A percentile compares a stretch with the other conserved stretches of the same genome.
Conservation (phyloP, 2,888 invertebrate species). For the Anoplius nigerrimus region DNA sequence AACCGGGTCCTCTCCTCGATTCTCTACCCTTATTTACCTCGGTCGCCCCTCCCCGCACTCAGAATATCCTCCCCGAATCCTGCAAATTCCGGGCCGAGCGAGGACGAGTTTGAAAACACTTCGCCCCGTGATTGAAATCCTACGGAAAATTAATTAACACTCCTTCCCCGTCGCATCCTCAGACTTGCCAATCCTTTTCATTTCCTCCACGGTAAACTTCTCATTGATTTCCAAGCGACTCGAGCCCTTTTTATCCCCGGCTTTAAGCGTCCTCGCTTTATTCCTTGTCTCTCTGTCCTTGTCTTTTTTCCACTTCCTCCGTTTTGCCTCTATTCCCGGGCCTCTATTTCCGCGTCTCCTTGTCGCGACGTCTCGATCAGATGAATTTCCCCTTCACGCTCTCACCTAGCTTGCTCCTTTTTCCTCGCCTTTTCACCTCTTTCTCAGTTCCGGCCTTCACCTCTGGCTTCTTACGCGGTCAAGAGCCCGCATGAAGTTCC, state of each 20-base stretch:
- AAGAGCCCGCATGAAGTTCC: too few species aligned
- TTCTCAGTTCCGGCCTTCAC: too few species aligned
- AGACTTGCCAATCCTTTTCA: not conserved
- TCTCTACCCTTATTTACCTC: not conserved
- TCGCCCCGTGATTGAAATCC: conserved; percentile 13
- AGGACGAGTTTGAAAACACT: not conserved
- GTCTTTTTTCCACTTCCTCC: not conserved
- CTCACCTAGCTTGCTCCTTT: too few species aligned
- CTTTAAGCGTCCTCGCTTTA: not conserved
- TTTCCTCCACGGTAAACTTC: conserved; percentile 3
- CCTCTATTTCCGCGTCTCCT: too few species aligned
- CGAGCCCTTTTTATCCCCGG: not conserved
- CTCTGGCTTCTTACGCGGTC: too few species aligned
- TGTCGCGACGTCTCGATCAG: too few species aligned
- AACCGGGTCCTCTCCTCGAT: not conserved
- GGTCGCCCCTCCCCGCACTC: not conserved
- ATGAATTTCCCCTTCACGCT: too few species aligned
- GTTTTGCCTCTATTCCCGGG: too few species aligned
- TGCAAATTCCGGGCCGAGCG: not conserved
- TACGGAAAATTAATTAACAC: conserved; percentile 30
- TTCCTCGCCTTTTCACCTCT: too few species aligned
- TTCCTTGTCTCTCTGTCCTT: not conserved
- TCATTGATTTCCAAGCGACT: conserved; percentile 9
- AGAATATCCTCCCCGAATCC: not conserved
- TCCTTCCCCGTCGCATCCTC: not conserved